Percentiles rank a stretch among this genome's conserved stretches.
phyloP scores from a whole-genome alignment of 2,797 vertebrate genomes.

The Scolopax bukidnonensis region DNA sequence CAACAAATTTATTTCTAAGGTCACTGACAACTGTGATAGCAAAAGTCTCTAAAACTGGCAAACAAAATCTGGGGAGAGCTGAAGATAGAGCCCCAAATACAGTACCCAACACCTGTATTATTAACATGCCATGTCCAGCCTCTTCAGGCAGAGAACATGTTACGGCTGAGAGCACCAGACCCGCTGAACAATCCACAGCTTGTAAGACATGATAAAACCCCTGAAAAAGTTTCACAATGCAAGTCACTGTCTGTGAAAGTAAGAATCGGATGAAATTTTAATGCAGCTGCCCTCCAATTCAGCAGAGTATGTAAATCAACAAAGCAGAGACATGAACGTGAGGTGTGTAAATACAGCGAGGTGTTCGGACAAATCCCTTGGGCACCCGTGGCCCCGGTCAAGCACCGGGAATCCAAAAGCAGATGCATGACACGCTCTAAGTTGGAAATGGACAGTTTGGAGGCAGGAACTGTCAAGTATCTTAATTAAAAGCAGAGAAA shows the following conservation, averaged over 20 bases:
- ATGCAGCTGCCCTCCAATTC: slow-evolving; percentile 12
- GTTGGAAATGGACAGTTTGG: background rate
- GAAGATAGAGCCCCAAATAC: background rate
- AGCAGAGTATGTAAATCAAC: background rate
- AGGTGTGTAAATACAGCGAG: background rate
- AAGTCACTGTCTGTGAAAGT: background rate
- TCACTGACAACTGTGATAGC: background rate
- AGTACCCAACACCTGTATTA: background rate
- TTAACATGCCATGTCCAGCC: background rate
- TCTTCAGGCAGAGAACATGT: fast-evolving
- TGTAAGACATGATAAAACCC: fast-evolving
- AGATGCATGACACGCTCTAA: fast-evolving
- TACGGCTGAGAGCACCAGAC: background rate
- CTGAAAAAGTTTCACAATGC: background rate
- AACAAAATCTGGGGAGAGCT: background rate
- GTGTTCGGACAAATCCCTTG: background rate
- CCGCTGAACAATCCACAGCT: background rate
- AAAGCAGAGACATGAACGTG: background rate
- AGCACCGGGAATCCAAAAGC: background rate
- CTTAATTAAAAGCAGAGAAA: background rate
- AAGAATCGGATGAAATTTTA: background rate
- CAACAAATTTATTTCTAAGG: background rate
- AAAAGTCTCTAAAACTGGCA: background rate
- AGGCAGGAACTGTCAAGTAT: background rate
- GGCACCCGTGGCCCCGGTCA: background rate